These are phyloP conservation scores for Muntiacus reevesi DNA, from an alignment of 2,113 vertebrate genomes.

Conservation along the genomic window DNA sequence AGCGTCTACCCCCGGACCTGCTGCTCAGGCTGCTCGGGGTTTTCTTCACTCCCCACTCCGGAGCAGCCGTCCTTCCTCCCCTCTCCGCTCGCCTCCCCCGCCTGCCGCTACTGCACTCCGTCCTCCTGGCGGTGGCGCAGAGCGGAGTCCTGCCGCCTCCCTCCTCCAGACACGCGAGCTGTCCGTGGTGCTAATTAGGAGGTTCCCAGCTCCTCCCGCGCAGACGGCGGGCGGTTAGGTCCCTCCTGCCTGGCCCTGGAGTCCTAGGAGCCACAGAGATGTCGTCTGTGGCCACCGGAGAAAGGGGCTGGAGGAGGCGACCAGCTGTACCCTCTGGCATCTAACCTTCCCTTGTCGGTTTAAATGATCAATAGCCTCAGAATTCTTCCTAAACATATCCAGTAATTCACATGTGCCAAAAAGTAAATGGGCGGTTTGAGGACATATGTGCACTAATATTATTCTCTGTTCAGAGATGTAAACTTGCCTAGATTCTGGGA, in stretches of 20 bases:
- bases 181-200: conserved; percentile 33
- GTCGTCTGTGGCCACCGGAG: fast-evolving
- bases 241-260: background rate
- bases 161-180: background rate
- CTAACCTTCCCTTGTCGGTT: background rate
- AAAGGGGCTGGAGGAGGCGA: background rate
- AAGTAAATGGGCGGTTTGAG: background rate
- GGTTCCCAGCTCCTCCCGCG: background rate
- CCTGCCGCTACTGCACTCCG: background rate
- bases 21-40: conserved; percentile 10
- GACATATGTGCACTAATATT: background rate
- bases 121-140: background rate
- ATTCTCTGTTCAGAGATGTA: background rate
- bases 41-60: background rate
- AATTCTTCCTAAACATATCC: background rate
- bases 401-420: background rate
- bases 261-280: background rate
- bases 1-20: background rate
- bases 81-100: conserved; percentile 18
- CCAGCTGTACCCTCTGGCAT: background rate
- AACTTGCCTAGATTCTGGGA: background rate
- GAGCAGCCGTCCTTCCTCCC: background rate
- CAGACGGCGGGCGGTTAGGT: background rate
- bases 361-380: background rate
- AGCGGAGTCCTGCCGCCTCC: background rate